Conservation (phyloP, 2,113 vertebrate genomes). For the Mellivora capensis region DNA sequence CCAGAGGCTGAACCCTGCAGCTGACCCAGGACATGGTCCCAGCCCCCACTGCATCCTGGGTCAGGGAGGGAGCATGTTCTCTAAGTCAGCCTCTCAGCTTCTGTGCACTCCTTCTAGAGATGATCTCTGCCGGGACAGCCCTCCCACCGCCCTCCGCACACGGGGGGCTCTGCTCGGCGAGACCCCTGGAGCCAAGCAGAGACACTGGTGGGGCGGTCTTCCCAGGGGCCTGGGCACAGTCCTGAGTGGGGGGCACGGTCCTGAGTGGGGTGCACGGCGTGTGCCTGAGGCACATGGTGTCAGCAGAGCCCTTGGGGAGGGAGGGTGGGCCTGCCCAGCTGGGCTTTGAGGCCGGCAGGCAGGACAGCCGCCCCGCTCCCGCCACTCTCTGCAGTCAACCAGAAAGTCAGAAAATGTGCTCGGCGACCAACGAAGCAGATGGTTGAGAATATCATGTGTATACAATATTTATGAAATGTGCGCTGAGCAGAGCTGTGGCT, state of each 20-base stretch:
- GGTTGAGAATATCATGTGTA: constrained; percentile 34
- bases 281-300: rapidly evolving
- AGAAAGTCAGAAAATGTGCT: constrained; percentile 49
- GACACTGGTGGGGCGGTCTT: rapidly evolving
- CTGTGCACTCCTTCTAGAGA: background rate
- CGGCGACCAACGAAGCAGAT: constrained; percentile 36
- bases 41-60: too few species aligned
- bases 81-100: background rate
- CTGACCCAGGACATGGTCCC: rapidly evolving
- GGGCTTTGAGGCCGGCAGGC: background rate
- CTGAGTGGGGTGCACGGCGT: background rate
- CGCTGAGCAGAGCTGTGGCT: background rate
- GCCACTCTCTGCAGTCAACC: constrained; percentile 47
- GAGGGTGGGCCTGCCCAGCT: background rate
- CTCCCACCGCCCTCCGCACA: too few species aligned
- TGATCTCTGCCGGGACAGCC: rapidly evolving
- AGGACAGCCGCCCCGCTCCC: background rate
- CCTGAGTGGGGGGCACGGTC: too few species aligned
- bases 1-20: background rate
- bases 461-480: constrained; percentile 66
- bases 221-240: rapidly evolving
- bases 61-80: background rate
- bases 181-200: background rate
- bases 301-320: background rate
- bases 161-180: background rate